Evolutionary conservation across 2,797 vertebrate species (phyloP).

Genomic region (Crypturellus tataupa): DNA sequence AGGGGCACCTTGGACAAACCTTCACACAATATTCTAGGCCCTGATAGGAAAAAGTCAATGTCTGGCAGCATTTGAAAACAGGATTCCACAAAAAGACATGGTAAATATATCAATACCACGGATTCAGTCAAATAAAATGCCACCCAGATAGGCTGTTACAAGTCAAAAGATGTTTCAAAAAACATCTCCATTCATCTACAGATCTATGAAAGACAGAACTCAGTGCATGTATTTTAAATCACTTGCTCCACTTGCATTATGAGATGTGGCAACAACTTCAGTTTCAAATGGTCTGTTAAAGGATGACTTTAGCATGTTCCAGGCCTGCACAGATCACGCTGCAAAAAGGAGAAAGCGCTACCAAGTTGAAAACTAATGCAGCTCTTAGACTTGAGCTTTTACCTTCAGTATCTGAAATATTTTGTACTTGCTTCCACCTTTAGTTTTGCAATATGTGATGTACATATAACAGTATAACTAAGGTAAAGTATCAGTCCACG

Average conservation of each 20-base stretch:
- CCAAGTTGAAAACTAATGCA: background rate
- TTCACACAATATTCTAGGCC: background rate
- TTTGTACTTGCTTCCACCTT: conserved; percentile 28
- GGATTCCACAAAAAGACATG: background rate
- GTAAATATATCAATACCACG: background rate
- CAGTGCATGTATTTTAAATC: background rate
- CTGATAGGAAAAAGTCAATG: accelerated
- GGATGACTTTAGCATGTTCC: background rate
- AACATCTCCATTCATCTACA: accelerated
- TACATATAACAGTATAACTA: background rate
- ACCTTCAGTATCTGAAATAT: conserved; percentile 1
- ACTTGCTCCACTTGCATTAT: background rate
- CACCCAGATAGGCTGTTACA: background rate
- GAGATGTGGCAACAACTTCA: background rate
- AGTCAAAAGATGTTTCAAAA: background rate
- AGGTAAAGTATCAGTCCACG: background rate
- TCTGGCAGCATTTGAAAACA: background rate
- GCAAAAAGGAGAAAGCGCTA: background rate
- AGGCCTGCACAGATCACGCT: background rate
- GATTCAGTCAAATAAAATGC: background rate
- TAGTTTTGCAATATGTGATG: conserved; percentile 6
- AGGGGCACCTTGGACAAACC: background rate
- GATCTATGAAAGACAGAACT: background rate
- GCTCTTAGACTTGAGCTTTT: background rate
- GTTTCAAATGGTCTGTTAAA: background rate